Conservation (phyloP, 2,113 vertebrate species). For the Platanista minor region DNA sequence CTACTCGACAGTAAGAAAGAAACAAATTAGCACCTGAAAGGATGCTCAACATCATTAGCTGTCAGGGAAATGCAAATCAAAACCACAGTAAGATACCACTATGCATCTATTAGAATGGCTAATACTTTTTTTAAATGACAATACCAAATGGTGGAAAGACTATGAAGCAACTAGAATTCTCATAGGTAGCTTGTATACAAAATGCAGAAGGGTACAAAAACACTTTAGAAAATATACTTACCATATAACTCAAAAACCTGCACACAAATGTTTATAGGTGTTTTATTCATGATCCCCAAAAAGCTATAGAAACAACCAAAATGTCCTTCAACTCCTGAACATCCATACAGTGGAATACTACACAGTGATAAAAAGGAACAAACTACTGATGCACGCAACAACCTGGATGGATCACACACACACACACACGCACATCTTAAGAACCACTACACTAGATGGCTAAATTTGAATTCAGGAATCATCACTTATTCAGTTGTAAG, state of each 20-base stretch:
- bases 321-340: neutral
- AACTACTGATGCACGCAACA: rapidly evolving
- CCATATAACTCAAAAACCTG: neutral
- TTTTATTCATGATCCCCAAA: neutral
- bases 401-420: neutral
- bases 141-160: neutral
- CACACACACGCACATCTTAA: neutral
- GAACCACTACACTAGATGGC: neutral
- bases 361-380: rapidly evolving
- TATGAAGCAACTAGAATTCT: neutral
- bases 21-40: neutral
- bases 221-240: neutral
- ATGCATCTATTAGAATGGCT: neutral
- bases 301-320: neutral
- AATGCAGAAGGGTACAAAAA: neutral
- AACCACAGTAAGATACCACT: neutral
- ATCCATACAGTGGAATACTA: neutral
- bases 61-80: neutral
- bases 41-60: neutral
- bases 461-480: neutral
- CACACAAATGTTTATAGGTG: neutral
- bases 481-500: neutral
- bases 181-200: neutral
- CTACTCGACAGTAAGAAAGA: neutral
- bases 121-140: neutral